phyloP scores from a whole-genome alignment of 2,113 vertebrate genomes.

The Podocnemis expansa region DNA sequence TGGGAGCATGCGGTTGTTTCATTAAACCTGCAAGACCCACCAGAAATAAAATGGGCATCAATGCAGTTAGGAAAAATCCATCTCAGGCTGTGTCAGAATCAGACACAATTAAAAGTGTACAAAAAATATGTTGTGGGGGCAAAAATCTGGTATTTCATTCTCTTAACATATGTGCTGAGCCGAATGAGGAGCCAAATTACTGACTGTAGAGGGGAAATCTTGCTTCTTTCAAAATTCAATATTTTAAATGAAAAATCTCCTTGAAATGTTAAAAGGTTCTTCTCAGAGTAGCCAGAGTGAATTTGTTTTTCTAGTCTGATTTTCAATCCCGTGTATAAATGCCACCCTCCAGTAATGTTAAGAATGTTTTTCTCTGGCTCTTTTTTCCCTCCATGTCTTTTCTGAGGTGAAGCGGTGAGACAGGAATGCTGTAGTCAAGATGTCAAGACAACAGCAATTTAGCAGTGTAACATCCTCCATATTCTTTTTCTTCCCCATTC shows the following conservation, averaged over 20 bases:
- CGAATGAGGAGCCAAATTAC: slow-evolving; percentile 33
- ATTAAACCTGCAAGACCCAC: background rate
- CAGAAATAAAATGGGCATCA: background rate
- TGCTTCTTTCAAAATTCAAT: slow-evolving; percentile 41
- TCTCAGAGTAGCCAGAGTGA: background rate
- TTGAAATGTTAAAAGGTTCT: slow-evolving; percentile 22
- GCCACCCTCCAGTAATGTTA: background rate
- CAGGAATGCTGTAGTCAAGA: background rate
- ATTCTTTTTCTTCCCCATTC: background rate
- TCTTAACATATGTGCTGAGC: background rate
- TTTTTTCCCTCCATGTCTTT: background rate
- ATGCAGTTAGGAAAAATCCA: background rate
- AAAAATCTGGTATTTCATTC: background rate
- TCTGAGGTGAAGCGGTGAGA: background rate
- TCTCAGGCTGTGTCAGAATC: background rate
- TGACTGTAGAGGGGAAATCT: background rate
- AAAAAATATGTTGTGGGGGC: background rate
- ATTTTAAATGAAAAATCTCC: slow-evolving; percentile 14
- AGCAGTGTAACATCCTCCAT: background rate
- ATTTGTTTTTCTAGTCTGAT: background rate
- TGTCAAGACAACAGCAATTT: background rate
- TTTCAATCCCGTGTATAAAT: background rate
- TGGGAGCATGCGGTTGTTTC: background rate
- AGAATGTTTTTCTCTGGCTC: background rate
- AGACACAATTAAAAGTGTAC: background rate